Conservation (phyloP, 1,140 invertebrate species). For the Grapholita molesta region DNA sequence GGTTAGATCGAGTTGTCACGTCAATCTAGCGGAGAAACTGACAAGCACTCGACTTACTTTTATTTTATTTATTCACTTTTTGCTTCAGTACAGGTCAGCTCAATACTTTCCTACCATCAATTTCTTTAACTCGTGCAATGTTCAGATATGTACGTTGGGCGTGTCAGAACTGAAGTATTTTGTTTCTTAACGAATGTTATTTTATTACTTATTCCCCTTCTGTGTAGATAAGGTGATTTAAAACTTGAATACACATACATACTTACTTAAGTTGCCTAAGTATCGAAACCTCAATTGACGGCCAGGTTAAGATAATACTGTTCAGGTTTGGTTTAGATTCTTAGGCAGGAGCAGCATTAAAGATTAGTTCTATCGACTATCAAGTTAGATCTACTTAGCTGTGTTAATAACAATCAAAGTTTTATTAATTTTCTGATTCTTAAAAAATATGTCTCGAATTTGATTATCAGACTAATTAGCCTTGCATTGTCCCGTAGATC, state of each 20-base stretch:
- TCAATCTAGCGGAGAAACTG: conserved; percentile 53
- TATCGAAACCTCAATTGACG: neutral
- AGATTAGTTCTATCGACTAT: too few species aligned
- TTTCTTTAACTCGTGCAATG: neutral
- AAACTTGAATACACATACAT: neutral
- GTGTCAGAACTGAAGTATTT: neutral
- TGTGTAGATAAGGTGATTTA: neutral
- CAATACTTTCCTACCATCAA: conserved; percentile 20
- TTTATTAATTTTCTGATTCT: too few species aligned
- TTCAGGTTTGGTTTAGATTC: too few species aligned
- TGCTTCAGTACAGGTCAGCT: conserved; percentile 6
- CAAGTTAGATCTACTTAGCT: too few species aligned
- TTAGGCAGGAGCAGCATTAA: too few species aligned
- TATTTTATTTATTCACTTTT: conserved; percentile 42
- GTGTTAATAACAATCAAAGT: too few species aligned
- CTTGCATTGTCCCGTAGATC: too few species aligned
- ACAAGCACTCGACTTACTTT: conserved; percentile 40
- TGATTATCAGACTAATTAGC: too few species aligned
- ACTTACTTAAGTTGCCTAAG: too few species aligned
- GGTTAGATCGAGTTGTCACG: conserved; percentile 46
- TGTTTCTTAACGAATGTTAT: neutral
- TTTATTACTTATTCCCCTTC: too few species aligned
- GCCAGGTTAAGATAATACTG: too few species aligned
- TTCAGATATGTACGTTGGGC: neutral
- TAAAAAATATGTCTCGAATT: too few species aligned